phyloP scores from a whole-genome alignment of 2,797 vertebrate genomes.

The Peromyscus attwateri region DNA sequence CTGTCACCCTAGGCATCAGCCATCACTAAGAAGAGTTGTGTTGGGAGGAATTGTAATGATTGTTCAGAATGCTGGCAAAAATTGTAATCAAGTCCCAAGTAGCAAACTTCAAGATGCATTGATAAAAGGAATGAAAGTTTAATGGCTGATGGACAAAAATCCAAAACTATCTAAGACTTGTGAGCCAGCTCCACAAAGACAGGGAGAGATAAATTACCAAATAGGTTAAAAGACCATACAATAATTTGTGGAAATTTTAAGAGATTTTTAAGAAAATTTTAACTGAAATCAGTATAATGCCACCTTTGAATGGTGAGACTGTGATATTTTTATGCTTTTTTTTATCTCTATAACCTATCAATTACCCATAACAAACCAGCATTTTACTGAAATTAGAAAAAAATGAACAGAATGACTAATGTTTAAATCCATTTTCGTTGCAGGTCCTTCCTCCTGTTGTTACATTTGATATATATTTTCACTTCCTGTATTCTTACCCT shows the following conservation, averaged over 20 bases:
- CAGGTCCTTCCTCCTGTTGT: neutral
- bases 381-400: constrained; percentile 28
- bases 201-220: neutral
- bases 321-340: neutral
- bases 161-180: neutral
- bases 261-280: neutral
- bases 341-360: constrained; percentile 1
- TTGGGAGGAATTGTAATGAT: neutral
- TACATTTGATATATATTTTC: neutral
- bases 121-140: neutral
- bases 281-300: neutral
- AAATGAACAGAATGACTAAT: neutral
- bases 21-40: neutral
- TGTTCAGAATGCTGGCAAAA: neutral
- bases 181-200: neutral
- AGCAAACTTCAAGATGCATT: neutral
- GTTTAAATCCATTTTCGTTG: neutral
- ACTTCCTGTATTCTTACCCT: neutral
- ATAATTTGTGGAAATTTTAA: neutral
- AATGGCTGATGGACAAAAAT: neutral
- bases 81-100: neutral
- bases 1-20: neutral
- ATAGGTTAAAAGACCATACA: neutral
- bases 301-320: neutral
- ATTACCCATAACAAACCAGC: neutral